A percentile compares a stretch with the other conserved stretches of the same genome.
Conservation (phyloP, 2,797 vertebrate species). For the Eulemur albifrons region DNA sequence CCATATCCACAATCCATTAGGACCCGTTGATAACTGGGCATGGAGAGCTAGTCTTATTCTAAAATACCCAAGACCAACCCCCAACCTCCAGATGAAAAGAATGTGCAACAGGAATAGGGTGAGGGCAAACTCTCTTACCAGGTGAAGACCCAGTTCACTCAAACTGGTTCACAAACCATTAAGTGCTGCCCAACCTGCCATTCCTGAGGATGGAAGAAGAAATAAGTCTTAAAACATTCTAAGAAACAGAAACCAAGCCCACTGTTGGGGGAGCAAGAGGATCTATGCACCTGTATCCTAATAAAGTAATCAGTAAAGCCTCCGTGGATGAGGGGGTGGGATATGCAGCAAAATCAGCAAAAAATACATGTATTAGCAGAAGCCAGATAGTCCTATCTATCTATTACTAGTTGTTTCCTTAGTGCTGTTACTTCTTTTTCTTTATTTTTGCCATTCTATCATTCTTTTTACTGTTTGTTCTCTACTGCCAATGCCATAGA, state of each 20-base stretch:
- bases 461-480: not conserved
- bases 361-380: not conserved
- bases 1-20: not conserved
- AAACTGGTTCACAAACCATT: not conserved
- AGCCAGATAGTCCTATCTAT: not conserved
- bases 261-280: not conserved
- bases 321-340: not conserved
- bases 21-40: not conserved
- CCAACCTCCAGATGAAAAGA: conserved; percentile 18
- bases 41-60: not conserved
- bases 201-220: not conserved
- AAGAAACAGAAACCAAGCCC: not conserved
- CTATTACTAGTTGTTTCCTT: not conserved
- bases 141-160: not conserved
- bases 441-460: not conserved
- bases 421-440: not conserved
- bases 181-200: not conserved
- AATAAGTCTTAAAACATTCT: conserved; percentile 26
- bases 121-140: not conserved
- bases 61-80: not conserved
- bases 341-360: not conserved
- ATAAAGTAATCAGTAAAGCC: not conserved
- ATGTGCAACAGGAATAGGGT: not conserved
- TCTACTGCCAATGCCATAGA: not conserved
- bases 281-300: not conserved